A percentile compares a stretch with the other conserved stretches of the same genome.
Conservation (phyloP, 2,113 vertebrate species). For the Ia io region DNA sequence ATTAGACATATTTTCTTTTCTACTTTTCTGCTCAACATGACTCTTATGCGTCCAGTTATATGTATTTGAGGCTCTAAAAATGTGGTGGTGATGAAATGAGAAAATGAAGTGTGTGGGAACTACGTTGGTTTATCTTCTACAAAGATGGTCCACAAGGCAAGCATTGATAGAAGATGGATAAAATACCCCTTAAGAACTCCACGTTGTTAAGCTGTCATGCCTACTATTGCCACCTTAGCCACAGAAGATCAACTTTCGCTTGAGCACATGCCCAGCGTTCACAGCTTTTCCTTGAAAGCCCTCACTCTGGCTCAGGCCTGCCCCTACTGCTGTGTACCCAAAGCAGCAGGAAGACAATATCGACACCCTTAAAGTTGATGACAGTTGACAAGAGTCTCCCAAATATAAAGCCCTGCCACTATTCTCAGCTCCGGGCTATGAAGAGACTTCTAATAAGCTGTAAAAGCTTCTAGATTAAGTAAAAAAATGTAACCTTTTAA, state of each 20-base stretch:
- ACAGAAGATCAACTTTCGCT: not conserved
- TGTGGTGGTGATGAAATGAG: constrained; percentile 34
- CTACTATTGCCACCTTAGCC: not conserved
- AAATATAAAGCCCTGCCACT: not conserved
- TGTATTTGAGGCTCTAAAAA: not conserved
- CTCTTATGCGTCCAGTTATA: constrained; percentile 9
- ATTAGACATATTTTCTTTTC: constrained; percentile 40
- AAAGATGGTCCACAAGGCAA: not conserved
- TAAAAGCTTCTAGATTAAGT: not conserved
- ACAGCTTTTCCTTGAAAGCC: not conserved
- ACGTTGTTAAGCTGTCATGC: not conserved
- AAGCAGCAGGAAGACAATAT: not conserved
- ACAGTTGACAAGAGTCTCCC: not conserved
- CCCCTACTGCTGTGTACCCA: not conserved
- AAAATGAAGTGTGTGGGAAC: constrained; percentile 1
- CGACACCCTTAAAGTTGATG: not conserved
- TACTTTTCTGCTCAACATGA: not conserved
- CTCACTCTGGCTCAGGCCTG: not conserved
- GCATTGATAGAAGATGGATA: not conserved
- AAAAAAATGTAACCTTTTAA: not conserved
- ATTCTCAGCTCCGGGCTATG: not conserved
- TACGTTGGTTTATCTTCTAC: not conserved
- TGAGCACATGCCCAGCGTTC: not conserved
- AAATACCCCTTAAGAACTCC: not conserved
- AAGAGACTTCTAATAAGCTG: not conserved